These are phyloP conservation scores for Orgyia antiqua DNA, from an alignment of 2,888 invertebrate genomes.

Conservation along the genomic window DNA sequence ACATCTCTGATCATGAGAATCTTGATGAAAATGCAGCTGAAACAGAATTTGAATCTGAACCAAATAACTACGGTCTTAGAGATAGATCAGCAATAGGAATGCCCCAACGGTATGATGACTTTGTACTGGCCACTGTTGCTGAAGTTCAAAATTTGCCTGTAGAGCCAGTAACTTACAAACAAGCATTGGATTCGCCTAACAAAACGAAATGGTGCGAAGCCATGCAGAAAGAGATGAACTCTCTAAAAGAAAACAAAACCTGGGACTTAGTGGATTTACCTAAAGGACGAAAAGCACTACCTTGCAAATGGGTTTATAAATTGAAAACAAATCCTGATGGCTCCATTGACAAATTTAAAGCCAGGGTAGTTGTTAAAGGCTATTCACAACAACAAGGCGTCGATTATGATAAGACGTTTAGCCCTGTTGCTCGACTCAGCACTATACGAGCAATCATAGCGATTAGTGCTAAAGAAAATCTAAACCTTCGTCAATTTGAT, in stretches of 20 bases:
- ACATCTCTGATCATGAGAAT: too few species aligned
- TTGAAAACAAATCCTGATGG: slow-evolving; percentile 19
- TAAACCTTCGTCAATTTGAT: not conserved
- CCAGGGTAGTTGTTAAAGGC: slow-evolving; percentile 12
- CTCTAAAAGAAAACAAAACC: not conserved
- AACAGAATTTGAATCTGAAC: too few species aligned
- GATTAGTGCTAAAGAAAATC: not conserved
- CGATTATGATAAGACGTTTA: not conserved
- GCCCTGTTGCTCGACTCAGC: not conserved
- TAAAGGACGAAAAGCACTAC: slow-evolving; percentile 13
- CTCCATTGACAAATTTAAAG: slow-evolving; percentile 16
- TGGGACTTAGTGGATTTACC: slow-evolving; percentile 10
- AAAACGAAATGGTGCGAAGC: not conserved
- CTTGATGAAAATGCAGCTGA: too few species aligned
- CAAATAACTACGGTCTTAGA: too few species aligned
- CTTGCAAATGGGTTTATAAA: slow-evolving; percentile 16
- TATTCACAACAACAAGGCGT: slow-evolving; percentile 3
- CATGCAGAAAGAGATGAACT: not conserved
- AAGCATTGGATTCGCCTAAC: not conserved
- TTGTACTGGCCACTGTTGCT: too few species aligned
- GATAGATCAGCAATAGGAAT: too few species aligned
- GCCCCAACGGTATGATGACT: too few species aligned
- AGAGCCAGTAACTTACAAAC: not conserved
- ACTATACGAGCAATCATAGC: not conserved
- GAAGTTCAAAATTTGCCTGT: not conserved